Percentiles rank a stretch among this genome's conserved stretches.
Conservation (phyloP, 2,797 vertebrate species). For the Semaprochilodus insignis region DNA sequence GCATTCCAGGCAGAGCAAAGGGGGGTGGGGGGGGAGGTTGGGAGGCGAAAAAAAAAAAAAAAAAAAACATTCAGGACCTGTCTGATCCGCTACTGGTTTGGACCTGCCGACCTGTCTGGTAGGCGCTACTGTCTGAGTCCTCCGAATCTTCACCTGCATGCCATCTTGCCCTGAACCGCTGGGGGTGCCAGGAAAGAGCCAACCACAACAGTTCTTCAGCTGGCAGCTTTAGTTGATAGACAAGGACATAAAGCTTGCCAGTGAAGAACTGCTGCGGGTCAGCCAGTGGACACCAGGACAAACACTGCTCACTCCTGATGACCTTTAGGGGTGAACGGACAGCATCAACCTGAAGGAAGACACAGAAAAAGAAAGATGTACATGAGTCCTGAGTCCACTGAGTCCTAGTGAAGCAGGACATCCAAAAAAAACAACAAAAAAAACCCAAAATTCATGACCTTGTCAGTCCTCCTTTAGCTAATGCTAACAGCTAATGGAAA, state of each 20-base stretch:
- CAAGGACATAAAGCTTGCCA: conserved; percentile 99
- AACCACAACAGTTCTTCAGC: conserved; percentile 99
- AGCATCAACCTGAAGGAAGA: conserved; percentile 26
- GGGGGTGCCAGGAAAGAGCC: conserved; percentile 81
- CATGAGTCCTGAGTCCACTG: background rate
- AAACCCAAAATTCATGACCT: no score
- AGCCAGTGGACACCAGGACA: conserved; percentile 79
- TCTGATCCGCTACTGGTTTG: conserved; percentile 36
- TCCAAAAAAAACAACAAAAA: background rate
- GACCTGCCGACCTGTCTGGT: background rate
- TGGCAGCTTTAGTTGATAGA: conserved; percentile 99
- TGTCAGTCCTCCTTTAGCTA: background rate
- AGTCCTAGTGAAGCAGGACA: background rate
- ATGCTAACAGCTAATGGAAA: background rate
- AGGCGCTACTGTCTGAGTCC: background rate
- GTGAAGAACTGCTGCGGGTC: conserved; percentile 99
- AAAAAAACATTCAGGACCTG: background rate
- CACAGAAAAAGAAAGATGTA: conserved; percentile 1
- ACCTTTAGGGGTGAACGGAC: background rate
- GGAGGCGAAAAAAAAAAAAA: conserved; percentile 69
- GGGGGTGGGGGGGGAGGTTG: no score
- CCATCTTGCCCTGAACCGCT: background rate
- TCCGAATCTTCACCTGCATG: background rate
- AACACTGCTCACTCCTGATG: background rate
- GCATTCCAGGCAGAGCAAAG: conserved; percentile 45